phyloP scores from a whole-genome alignment of 2,797 vertebrate genomes.

The Sebastes ruberrimus region DNA sequence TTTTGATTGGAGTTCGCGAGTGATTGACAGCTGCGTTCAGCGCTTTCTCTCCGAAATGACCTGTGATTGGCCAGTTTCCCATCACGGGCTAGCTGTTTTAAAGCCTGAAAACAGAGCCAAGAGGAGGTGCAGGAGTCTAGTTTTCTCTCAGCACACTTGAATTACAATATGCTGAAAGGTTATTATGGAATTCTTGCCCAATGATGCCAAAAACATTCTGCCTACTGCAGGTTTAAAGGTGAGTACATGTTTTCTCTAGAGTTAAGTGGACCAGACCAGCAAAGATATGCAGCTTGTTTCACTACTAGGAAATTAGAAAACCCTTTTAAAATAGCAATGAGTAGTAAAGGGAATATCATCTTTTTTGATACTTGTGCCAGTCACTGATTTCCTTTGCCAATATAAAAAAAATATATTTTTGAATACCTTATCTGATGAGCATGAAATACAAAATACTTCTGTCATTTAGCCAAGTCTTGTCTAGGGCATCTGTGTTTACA shows the following conservation, averaged over 20 bases:
- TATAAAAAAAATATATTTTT: background rate
- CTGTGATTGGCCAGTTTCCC: too few relatives aligned
- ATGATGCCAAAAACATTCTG: too few relatives aligned
- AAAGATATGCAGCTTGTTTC: background rate
- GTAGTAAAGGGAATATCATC: background rate
- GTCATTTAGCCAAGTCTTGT: background rate
- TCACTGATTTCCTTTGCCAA: background rate
- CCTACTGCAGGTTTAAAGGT: too few relatives aligned
- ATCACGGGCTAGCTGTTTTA: fast-evolving
- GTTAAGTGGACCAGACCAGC: background rate
- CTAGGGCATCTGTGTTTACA: background rate
- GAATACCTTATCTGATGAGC: background rate
- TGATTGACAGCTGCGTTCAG: too few relatives aligned
- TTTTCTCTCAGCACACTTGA: fast-evolving
- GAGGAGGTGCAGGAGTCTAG: too few relatives aligned
- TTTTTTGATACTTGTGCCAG: background rate
- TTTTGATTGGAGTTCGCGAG: too few relatives aligned
- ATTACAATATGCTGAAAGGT: too few relatives aligned
- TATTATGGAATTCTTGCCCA: too few relatives aligned
- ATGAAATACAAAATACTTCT: background rate
- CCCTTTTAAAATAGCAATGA: background rate
- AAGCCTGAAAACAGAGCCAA: fast-evolving
- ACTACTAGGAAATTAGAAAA: background rate
- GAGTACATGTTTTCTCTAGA: background rate
- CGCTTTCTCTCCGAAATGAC: too few relatives aligned